Conservation (phyloP, 2,888 invertebrate genomes). For the Erebia palarica region DNA sequence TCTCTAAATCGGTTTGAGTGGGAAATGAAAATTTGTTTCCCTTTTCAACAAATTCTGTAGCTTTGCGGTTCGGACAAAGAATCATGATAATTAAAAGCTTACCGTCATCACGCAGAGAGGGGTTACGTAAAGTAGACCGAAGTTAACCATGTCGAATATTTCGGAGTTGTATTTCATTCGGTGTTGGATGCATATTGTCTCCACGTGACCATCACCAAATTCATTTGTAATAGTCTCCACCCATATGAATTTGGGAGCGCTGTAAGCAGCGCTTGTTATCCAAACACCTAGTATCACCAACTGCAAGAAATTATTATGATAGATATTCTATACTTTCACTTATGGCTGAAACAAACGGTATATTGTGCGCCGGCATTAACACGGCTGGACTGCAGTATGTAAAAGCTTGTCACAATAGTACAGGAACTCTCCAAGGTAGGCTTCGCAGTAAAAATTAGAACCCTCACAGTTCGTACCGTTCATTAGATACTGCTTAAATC, state of each 20-base stretch:
- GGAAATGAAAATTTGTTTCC: slow-evolving; percentile 13
- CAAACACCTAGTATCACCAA: slow-evolving; percentile 90
- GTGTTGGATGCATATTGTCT: slow-evolving; percentile 89
- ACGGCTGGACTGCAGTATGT: too few species aligned
- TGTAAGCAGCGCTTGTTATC: slow-evolving; percentile 91
- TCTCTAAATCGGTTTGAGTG: slow-evolving; percentile 10
- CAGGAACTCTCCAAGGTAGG: too few species aligned
- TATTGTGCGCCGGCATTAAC: too few species aligned
- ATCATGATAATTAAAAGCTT: slow-evolving; percentile 52
- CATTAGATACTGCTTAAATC: too few species aligned
- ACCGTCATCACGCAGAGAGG: slow-evolving; percentile 92
- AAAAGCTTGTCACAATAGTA: too few species aligned
- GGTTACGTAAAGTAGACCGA: slow-evolving; percentile 90
- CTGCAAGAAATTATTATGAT: slow-evolving; percentile 65
- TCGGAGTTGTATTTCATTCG: slow-evolving; percentile 90
- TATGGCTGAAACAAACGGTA: too few species aligned
- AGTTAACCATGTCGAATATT: slow-evolving; percentile 90
- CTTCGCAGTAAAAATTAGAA: too few species aligned
- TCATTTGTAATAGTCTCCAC: slow-evolving; percentile 88
- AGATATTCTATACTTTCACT: too few species aligned
- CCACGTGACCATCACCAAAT: slow-evolving; percentile 81
- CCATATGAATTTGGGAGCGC: slow-evolving; percentile 92
- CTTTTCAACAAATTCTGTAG: background rate
- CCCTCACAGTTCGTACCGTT: too few species aligned
- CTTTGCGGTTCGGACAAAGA: slow-evolving; percentile 5